These are phyloP conservation scores for Euura lappo DNA, from an alignment of 1,140 invertebrate genomes.

Conservation along the genomic window DNA sequence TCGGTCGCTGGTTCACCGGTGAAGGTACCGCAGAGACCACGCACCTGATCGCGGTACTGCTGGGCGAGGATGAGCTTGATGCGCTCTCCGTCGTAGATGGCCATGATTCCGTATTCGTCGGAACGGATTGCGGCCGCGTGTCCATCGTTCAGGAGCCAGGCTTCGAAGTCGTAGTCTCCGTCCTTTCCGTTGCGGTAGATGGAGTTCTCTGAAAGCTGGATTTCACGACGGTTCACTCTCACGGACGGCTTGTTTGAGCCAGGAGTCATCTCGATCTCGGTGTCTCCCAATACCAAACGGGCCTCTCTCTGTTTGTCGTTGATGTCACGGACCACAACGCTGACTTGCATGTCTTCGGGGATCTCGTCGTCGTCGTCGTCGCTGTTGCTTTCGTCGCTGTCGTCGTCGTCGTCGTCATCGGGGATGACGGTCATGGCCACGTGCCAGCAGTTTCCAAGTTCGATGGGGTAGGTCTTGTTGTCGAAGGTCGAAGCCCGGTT, in stretches of 20 bases:
- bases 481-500: constrained; percentile 67
- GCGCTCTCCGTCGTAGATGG: background rate
- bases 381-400: background rate
- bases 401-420: constrained; percentile 8
- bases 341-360: background rate
- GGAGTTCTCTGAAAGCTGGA: background rate
- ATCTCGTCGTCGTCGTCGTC: background rate
- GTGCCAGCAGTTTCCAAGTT: constrained; percentile 66
- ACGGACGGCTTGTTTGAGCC: background rate
- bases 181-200: constrained; percentile 6
- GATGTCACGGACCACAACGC: background rate
- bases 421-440: constrained; percentile 38
- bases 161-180: background rate
- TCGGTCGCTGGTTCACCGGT: constrained; percentile 64
- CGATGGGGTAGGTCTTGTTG: constrained; percentile 62
- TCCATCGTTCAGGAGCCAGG: background rate
- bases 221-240: background rate
- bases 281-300: background rate
- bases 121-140: background rate
- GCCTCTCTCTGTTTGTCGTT: background rate
- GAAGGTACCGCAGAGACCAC: constrained; percentile 72
- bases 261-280: background rate
- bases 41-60: constrained; percentile 35
- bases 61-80: background rate
- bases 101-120: background rate